Conservation (phyloP, 2,797 vertebrate species). For the Crocidura indochinensis region DNA sequence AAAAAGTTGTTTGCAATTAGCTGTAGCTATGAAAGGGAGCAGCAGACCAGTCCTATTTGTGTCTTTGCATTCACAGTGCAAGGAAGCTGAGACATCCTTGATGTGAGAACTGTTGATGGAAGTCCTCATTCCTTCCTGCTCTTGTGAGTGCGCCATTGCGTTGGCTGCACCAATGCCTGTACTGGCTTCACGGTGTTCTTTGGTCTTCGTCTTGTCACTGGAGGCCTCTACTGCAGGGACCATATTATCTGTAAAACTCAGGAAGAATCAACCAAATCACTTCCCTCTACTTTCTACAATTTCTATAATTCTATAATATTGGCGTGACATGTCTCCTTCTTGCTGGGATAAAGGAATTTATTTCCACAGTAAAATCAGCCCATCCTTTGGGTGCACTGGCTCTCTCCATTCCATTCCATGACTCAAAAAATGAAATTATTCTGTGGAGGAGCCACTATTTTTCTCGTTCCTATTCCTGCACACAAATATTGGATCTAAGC, state of each 20-base stretch:
- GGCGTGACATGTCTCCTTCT: background rate
- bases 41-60: background rate
- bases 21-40: background rate
- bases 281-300: background rate
- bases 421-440: background rate
- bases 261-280: background rate
- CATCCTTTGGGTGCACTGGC: background rate
- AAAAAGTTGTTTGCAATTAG: background rate
- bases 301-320: background rate
- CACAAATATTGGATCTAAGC: background rate
- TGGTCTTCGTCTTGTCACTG: background rate
- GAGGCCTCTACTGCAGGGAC: background rate
- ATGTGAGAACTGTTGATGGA: background rate
- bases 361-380: slow-evolving; percentile 1
- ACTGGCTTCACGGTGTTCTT: background rate
- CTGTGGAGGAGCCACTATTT: background rate
- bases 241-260: background rate
- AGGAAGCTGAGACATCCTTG: background rate
- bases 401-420: background rate
- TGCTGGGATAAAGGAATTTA: slow-evolving; percentile 10
- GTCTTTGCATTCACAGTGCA: background rate
- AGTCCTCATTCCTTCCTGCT: background rate
- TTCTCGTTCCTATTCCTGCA: background rate
- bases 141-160: background rate
- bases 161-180: too few species aligned